Conservation (phyloP, 2,888 invertebrate genomes). For the Poecilobothrus nobilitatus region DNA sequence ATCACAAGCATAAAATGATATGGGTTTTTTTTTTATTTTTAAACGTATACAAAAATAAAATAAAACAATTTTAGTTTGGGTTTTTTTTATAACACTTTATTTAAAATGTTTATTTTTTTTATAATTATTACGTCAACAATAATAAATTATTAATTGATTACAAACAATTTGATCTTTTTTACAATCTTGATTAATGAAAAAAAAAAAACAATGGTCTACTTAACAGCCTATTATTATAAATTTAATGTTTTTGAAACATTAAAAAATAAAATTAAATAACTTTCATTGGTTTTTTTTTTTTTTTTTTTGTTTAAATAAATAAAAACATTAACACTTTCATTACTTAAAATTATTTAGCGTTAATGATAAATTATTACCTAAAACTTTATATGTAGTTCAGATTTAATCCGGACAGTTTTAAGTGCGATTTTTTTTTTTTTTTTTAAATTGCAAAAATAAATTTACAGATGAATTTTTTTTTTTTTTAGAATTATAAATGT, state of each 20-base stretch:
- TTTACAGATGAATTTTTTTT: neutral
- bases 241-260: neutral
- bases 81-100: neutral
- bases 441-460: neutral
- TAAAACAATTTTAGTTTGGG: no score
- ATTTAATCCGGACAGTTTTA: neutral
- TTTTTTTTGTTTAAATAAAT: neutral
- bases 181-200: neutral
- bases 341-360: neutral
- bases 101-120: neutral
- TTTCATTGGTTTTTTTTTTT: neutral
- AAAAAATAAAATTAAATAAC: neutral
- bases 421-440: neutral
- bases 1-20: no score
- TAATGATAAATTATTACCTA: neutral
- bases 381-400: neutral
- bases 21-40: no score
- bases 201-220: conserved; percentile 9
- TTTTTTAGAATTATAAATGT: neutral
- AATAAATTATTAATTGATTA: neutral
- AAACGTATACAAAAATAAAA: no score
- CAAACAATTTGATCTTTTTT: neutral
- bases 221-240: neutral
- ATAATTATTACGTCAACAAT: neutral
- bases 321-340: neutral